Conservation (phyloP, 2,888 invertebrate species). For the Parnassius smintheus region DNA sequence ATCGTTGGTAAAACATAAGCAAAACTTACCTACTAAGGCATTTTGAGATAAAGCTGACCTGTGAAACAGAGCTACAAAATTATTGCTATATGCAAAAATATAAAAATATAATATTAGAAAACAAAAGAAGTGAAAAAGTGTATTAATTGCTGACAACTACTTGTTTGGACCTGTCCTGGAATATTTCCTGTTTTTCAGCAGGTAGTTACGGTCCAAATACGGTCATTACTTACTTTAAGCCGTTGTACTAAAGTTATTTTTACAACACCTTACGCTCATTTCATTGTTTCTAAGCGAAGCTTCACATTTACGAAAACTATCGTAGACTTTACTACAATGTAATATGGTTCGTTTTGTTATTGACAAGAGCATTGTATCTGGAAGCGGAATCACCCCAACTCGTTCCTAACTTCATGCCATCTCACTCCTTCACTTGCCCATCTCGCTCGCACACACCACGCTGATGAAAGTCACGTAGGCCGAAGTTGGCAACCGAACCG, state of each 20-base stretch:
- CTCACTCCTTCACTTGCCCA: neutral
- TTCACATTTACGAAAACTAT: neutral
- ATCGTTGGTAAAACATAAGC: too few relatives aligned
- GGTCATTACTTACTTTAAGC: neutral
- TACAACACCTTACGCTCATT: neutral
- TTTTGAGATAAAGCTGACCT: too few relatives aligned
- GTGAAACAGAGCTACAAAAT: too few relatives aligned
- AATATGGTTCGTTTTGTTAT: neutral
- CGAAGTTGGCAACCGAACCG: constrained; percentile 31
- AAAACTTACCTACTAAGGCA: too few relatives aligned
- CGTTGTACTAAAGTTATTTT: neutral
- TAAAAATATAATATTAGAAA: too few relatives aligned
- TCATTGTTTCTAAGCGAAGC: neutral
- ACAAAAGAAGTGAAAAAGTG: neutral
- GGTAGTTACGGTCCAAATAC: neutral
- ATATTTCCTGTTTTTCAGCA: neutral
- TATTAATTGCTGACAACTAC: constrained; percentile 1
- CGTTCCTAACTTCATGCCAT: neutral
- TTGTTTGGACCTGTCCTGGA: neutral
- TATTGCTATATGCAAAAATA: too few relatives aligned
- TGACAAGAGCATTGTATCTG: neutral
- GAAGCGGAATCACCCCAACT: neutral
- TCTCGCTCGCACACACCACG: constrained; percentile 6
- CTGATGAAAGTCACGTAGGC: constrained; percentile 45
- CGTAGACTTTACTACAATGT: neutral